Base-by-base conservation (phyloP, 2,113 vertebrate genomes). In the Istiophorus platypterus region DNA sequence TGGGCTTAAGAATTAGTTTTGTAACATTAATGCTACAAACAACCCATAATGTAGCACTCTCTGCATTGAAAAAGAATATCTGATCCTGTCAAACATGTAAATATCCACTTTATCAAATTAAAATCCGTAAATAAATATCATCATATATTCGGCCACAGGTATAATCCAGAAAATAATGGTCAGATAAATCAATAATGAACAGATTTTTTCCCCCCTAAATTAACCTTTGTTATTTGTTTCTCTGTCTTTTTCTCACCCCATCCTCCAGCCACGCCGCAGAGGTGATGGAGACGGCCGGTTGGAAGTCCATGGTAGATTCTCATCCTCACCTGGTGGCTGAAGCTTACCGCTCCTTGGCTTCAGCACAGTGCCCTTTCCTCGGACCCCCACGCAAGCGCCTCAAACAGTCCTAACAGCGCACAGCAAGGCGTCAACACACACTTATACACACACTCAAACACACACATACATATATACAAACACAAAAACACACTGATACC, bases 241-340 rank as follows among this genome's bases (percentile, higher is more conserved):
- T 41, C 24, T 29, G 3, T 72, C 3, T 68, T 22, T 69, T 2
- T 58, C 4, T 11, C 20, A 2, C n/a, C 41, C 17, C 4, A 0
- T 58, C 58, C 66, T 76, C 20, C 81, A 93, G 92, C 70, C 93
- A 93, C 1, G 93, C 93, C 22, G 93, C 98, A 0, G 98, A 99
- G 72, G 98, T 99, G 85, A 97, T 99, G 97, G 98, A 99, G 94
- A 99, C 98, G 1, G 96, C 98, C 0, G 97, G 98, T 26, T 99
- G 98, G 98, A 99, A 99, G 94, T 98, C 98, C 2, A 99, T 99
- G 98, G 98, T 99, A 24, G 96, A 96, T 0, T 99, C 98, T 0
- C 98, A 99, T 76, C 98, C 98, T 7, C 98, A 99, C 86, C 95
- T 99, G 95, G 98, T 99, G 92, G 98, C 98, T 0, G 98, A 99